These are phyloP conservation scores for Steromphala cineraria DNA, from an alignment of 2,888 invertebrate species.

Conservation along the genomic window DNA sequence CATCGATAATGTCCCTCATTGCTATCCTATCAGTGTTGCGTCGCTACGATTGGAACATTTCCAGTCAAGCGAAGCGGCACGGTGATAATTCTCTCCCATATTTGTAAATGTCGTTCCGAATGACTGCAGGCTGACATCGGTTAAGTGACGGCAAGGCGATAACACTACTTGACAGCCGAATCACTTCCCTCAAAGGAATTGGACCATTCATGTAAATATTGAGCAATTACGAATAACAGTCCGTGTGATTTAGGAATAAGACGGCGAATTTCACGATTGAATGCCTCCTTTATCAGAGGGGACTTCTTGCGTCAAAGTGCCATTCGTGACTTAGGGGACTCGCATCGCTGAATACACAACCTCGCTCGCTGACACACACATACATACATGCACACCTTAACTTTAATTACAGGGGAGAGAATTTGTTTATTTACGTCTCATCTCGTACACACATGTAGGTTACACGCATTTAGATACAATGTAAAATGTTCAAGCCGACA, in stretches of 20 bases:
- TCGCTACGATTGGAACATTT: not conserved
- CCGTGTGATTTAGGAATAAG: not conserved
- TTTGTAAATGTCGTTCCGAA: constrained; percentile 17
- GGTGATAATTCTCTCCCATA: constrained; percentile 8
- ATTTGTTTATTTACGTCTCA: no score
- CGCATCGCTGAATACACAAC: no score
- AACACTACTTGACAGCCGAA: not conserved
- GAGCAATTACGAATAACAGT: not conserved
- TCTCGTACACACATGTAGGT: no score
- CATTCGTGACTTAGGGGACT: no score
- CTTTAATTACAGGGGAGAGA: no score
- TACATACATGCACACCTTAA: no score
- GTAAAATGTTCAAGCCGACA: no score
- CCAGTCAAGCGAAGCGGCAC: not conserved
- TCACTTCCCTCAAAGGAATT: not conserved
- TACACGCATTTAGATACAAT: no score
- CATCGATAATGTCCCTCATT: constrained; percentile 3
- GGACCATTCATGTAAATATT: not conserved
- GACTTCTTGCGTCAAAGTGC: not conserved
- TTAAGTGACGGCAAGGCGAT: not conserved
- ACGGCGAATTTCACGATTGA: not conserved
- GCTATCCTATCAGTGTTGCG: not conserved
- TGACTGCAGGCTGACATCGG: not conserved
- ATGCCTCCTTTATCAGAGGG: not conserved
- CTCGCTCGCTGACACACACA: no score